Evolutionary conservation across 2,888 invertebrate species (phyloP).

Genomic region (Dryadula phaetusa): DNA sequence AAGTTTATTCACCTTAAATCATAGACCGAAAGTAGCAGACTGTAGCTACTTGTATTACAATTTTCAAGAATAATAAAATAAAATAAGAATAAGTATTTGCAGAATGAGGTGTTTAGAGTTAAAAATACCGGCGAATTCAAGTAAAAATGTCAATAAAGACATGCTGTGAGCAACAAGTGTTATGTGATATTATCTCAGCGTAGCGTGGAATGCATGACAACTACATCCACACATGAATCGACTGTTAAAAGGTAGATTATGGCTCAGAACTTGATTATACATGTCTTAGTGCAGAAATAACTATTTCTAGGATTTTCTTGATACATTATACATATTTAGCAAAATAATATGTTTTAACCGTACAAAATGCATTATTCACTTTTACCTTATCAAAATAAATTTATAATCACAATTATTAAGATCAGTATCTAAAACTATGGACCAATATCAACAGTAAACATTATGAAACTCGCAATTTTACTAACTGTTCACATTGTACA

Average conservation of each 20-base stretch:
- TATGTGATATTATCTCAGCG: constrained; percentile 59
- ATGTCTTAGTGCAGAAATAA: constrained; percentile 47
- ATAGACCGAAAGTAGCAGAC: constrained; percentile 36
- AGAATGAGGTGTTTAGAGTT: constrained; percentile 14
- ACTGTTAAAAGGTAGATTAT: constrained; percentile 55
- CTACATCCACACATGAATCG: constrained; percentile 55
- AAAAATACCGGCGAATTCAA: constrained; percentile 22
- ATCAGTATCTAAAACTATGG: constrained; percentile 37
- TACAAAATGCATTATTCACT: constrained; percentile 24
- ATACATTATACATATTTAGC: neutral
- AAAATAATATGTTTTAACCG: neutral
- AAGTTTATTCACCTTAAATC: constrained; percentile 34
- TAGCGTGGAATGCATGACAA: constrained; percentile 64
- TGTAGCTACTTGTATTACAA: constrained; percentile 40
- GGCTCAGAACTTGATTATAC: constrained; percentile 55
- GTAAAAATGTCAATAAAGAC: constrained; percentile 44
- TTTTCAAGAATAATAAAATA: constrained; percentile 33
- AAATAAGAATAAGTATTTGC: constrained; percentile 11
- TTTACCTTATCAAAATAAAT: constrained; percentile 36
- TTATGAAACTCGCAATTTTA: constrained; percentile 43
- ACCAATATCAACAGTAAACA: constrained; percentile 42
- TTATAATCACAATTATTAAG: constrained; percentile 36
- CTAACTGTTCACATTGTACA: constrained; percentile 38
- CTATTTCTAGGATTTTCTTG: neutral
- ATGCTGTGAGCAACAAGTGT: constrained; percentile 46